Conservation (phyloP, 2,113 vertebrate species). For the Piprites chloris region DNA sequence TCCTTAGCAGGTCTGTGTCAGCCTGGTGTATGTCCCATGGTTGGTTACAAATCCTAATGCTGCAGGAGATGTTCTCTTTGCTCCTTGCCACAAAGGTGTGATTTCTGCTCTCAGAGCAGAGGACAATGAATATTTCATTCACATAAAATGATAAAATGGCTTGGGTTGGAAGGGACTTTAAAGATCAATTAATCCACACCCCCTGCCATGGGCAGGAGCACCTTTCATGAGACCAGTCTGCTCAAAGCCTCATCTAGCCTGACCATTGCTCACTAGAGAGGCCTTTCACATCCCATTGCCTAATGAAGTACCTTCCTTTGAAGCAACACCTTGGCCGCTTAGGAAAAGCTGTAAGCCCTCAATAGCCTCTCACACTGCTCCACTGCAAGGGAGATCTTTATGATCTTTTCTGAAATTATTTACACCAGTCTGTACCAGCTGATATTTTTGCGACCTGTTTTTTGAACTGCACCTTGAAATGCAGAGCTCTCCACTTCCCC, state of each 20-base stretch:
- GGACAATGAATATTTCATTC: neutral
- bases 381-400: neutral
- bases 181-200: neutral
- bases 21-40: accelerated
- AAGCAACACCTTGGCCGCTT: neutral
- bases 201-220: neutral
- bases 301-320: neutral
- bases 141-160: too few relatives aligned
- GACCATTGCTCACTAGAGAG: neutral
- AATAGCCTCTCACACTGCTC: neutral
- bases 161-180: neutral
- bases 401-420: neutral
- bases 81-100: neutral
- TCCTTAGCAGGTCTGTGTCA: neutral
- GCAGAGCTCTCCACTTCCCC: neutral
- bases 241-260: neutral
- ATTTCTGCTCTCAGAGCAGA: neutral
- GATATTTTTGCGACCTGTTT: neutral
- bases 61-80: neutral
- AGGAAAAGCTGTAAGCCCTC: neutral
- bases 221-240: neutral
- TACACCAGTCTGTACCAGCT: neutral
- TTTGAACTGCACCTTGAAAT: neutral
- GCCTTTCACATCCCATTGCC: neutral
- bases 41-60: neutral